A percentile compares a stretch with the other conserved stretches of the same genome.
Conservation (phyloP, 1,140 invertebrate species). For the Sesamia nonagrioides region DNA sequence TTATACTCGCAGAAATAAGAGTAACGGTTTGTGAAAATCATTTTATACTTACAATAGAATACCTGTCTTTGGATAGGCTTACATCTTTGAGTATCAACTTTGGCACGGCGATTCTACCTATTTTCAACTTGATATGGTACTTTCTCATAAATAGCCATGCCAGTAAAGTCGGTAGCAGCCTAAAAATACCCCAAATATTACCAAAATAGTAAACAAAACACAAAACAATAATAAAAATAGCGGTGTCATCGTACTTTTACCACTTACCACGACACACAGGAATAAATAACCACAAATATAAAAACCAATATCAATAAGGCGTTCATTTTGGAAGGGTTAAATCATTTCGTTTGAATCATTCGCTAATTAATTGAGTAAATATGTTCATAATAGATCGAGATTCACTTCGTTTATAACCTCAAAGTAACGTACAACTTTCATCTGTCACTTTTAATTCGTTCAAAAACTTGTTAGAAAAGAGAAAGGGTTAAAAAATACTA, state of each 20-base stretch:
- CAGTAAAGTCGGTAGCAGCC: slow-evolving; percentile 90
- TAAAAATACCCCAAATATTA: slow-evolving; percentile 74
- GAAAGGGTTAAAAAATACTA: slow-evolving; percentile 24
- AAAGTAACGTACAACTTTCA: slow-evolving; percentile 40
- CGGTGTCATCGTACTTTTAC: slow-evolving; percentile 34
- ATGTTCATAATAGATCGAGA: slow-evolving; percentile 41
- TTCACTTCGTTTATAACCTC: slow-evolving; percentile 47
- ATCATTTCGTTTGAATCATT: slow-evolving; percentile 52
- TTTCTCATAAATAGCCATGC: slow-evolving; percentile 91
- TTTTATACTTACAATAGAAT: slow-evolving; percentile 89
- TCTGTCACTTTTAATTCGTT: slow-evolving; percentile 48
- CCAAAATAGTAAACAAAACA: slow-evolving; percentile 73
- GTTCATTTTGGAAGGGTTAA: slow-evolving; percentile 72
- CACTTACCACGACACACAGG: slow-evolving; percentile 84
- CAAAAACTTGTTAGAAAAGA: slow-evolving; percentile 20
- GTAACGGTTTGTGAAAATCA: not conserved
- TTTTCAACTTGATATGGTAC: slow-evolving; percentile 90
- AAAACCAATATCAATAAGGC: slow-evolving; percentile 74
- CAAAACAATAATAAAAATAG: slow-evolving; percentile 64
- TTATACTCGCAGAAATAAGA: not conserved
- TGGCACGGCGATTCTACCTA: slow-evolving; percentile 90
- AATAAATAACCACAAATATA: slow-evolving; percentile 77
- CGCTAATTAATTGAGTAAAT: slow-evolving; percentile 47
- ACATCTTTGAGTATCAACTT: slow-evolving; percentile 91
- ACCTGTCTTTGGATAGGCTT: slow-evolving; percentile 90